phyloP scores from a whole-genome alignment of 2,113 vertebrate species.

The Atrichornis clamosus region DNA sequence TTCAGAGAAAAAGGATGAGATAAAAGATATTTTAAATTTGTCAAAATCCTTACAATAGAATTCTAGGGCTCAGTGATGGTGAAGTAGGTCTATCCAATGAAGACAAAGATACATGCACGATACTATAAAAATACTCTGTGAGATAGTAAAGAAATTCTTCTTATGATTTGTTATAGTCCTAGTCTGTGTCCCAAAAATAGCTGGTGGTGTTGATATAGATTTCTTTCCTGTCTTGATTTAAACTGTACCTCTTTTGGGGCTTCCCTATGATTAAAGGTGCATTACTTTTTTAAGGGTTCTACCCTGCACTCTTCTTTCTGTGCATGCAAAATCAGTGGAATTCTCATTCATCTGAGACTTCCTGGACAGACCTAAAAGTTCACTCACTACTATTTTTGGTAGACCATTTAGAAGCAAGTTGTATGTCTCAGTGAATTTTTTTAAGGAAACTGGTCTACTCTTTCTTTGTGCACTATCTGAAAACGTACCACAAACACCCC shows the following conservation, averaged over 20 bases:
- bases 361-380: neutral
- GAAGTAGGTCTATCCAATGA: neutral
- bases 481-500: neutral
- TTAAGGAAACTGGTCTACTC: neutral
- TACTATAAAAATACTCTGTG: neutral
- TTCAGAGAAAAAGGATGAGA: neutral
- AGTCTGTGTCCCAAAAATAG: neutral
- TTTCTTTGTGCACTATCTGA: neutral
- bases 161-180: neutral
- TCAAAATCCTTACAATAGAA: neutral
- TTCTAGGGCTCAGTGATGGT: neutral
- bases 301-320: neutral
- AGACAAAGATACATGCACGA: neutral
- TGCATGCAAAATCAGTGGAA: neutral
- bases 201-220: neutral
- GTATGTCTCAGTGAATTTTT: neutral
- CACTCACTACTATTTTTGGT: neutral
- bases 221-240: neutral
- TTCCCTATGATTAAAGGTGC: neutral
- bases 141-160: neutral
- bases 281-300: neutral
- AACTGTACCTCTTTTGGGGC: neutral
- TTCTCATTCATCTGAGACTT: neutral
- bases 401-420: neutral
- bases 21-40: neutral